These are phyloP conservation scores for Varanus salvator DNA, from an alignment of 2,113 vertebrate genomes.

Conservation along the genomic window DNA sequence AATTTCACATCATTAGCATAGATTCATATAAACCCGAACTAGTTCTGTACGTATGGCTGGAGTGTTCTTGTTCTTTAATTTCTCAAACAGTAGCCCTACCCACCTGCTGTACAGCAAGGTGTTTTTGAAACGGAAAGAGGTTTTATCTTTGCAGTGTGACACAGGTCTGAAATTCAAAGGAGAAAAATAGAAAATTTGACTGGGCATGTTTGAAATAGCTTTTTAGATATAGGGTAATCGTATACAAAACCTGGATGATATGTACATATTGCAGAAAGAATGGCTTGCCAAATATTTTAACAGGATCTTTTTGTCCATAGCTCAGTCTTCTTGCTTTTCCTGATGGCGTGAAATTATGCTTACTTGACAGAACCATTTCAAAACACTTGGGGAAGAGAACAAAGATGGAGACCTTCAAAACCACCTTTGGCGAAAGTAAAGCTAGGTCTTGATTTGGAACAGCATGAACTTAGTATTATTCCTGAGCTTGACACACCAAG, in stretches of 20 bases:
- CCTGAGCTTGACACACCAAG: slow-evolving; percentile 86
- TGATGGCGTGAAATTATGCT: slow-evolving; percentile 7
- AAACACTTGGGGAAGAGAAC: slow-evolving; percentile 37
- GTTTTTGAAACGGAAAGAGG: background rate
- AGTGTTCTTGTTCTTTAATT: background rate
- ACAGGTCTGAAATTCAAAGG: background rate
- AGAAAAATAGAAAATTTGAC: background rate
- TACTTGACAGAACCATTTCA: slow-evolving; percentile 64
- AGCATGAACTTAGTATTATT: slow-evolving; percentile 93
- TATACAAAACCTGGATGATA: background rate
- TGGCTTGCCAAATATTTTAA: background rate
- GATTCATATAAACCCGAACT: background rate
- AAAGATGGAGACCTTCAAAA: slow-evolving; percentile 73
- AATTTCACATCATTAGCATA: too few species aligned
- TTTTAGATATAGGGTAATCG: background rate
- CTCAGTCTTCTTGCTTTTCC: background rate
- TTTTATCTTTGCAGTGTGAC: background rate
- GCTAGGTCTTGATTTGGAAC: slow-evolving; percentile 76
- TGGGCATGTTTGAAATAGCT: background rate
- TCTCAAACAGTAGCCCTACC: background rate
- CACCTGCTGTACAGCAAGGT: background rate
- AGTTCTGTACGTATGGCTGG: background rate
- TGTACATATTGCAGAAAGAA: background rate
- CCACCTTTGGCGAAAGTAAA: slow-evolving; percentile 85
- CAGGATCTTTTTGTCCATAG: background rate